Percentiles rank a stretch among this genome's conserved stretches.
Evolutionary conservation across 2,113 vertebrate species (phyloP).

Genomic region (Xyliphius kryptos): DNA sequence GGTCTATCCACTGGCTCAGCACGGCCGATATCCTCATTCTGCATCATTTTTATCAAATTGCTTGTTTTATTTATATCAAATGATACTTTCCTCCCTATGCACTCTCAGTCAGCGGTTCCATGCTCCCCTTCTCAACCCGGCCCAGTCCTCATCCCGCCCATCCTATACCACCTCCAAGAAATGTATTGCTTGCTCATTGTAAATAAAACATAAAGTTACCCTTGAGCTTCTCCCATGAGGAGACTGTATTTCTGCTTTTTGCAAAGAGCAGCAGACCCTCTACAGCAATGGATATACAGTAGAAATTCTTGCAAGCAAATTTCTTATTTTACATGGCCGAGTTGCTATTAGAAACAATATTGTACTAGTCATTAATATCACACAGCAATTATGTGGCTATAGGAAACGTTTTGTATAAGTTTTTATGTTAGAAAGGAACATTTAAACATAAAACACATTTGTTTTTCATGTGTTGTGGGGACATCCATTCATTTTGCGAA

Average conservation of each 20-base stretch:
- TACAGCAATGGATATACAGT: slow-evolving; percentile 26
- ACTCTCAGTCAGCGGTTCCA: slow-evolving; percentile 18
- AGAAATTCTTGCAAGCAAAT: slow-evolving; percentile 35
- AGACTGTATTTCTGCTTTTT: slow-evolving; percentile 57
- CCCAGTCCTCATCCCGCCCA: slow-evolving; percentile 16
- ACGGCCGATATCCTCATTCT: slow-evolving; percentile 28
- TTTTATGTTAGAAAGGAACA: no score
- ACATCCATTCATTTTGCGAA: no score
- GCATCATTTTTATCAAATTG: slow-evolving; percentile 41
- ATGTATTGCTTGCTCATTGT: slow-evolving; percentile 77
- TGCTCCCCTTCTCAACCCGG: slow-evolving; percentile 8
- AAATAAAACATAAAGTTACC: slow-evolving; percentile 80
- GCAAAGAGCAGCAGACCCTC: slow-evolving; percentile 59
- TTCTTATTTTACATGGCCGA: slow-evolving; percentile 38
- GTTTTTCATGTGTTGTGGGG: no score
- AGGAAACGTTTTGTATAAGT: background rate
- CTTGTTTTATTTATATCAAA: slow-evolving; percentile 48
- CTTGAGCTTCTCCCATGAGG: slow-evolving; percentile 50
- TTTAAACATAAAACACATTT: no score
- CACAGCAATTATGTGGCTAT: no score
- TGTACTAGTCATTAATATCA: no score
- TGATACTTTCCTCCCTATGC: slow-evolving; percentile 26
- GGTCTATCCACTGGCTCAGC: slow-evolving; percentile 22
- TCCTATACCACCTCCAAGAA: slow-evolving; percentile 47
- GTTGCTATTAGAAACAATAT: slow-evolving; percentile 14